Evolutionary conservation across 1,140 invertebrate species (phyloP), one percentile per base, ranked within the genome.

Genomic region (Pseudachorutes palmiensis): DNA sequence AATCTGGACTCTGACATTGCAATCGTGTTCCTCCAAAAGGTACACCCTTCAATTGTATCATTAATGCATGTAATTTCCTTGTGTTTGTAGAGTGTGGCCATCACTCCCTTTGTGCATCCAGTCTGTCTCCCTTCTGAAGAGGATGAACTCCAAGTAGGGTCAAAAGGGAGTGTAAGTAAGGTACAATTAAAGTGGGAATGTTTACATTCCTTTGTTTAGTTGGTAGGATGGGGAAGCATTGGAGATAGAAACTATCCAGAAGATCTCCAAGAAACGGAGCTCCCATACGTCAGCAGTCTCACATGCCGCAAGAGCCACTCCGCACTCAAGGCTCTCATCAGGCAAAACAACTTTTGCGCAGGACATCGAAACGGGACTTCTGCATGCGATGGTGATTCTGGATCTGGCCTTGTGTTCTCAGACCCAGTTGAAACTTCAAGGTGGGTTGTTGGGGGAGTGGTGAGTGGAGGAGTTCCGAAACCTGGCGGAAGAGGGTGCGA

Each of bases 1-100:
- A 71, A 63, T 66, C 57, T 64, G 1, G 64, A 66, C 5, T 60
- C 66, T 16, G 70, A 71, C 64, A 71, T 71, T 49, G 70, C 70
- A 1, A 65, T 71, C 1, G 29, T 71, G 19, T 71, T 58, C 24
- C 36, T 45, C 19, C 9, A 45, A 45, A 45, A 45, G 36, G 36
- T 45, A 45, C n/a, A n/a, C n/a, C n/a, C n/a, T n/a, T 45, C 19
- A 45, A 12, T 45, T 45, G 36, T 45, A 12, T 45, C 9, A 45
- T 12, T 12, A 45, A 45, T 45, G 36, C 36, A 9, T 45, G 9
- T 9, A 45, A 45, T 45, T 9, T 19, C n/a, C n/a, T 58, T 57
- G 36, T 41, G 22, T 14, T 22, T 51, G 1, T 9, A 62, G 59
- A 30, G 31, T 22, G 48, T 41, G 14, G 28, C 60, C 9, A 65